Evolutionary conservation across 2,888 invertebrate species (phyloP).

Genomic region (Temnothorax ravouxi): DNA sequence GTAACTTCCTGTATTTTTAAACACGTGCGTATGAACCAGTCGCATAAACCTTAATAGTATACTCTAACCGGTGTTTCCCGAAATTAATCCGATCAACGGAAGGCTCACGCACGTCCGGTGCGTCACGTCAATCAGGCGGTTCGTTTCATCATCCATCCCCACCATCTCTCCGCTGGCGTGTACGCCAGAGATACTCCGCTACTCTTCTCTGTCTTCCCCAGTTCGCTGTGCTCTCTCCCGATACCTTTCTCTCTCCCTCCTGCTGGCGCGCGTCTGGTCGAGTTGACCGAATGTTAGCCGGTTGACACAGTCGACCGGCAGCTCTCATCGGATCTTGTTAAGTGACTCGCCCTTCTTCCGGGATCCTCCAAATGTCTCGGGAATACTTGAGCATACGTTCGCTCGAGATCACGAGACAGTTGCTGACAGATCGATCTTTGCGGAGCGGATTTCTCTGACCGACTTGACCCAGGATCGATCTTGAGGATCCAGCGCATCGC

Average conservation of each 20-base stretch:
- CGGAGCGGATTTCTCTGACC: not conserved
- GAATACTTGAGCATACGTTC: slow-evolving; percentile 10
- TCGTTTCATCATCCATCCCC: slow-evolving; percentile 71
- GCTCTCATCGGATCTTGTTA: slow-evolving; percentile 52
- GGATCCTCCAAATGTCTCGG: slow-evolving; percentile 53
- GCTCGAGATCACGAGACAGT: slow-evolving; percentile 25
- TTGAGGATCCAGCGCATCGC: not conserved
- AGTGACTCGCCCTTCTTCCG: not conserved
- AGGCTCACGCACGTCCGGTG: slow-evolving; percentile 47
- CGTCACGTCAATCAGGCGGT: slow-evolving; percentile 67
- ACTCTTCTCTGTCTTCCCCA: slow-evolving; percentile 8
- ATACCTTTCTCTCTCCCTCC: slow-evolving; percentile 26
- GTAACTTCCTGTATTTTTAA: not conserved
- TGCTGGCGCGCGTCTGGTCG: slow-evolving; percentile 19
- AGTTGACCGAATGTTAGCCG: slow-evolving; percentile 49
- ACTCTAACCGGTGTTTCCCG: not conserved
- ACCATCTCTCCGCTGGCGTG: not conserved
- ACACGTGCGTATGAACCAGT: not conserved
- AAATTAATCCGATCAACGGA: slow-evolving; percentile 16
- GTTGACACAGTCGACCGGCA: slow-evolving; percentile 47
- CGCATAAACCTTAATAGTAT: not conserved
- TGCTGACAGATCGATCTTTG: not conserved
- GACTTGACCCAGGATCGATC: not conserved
- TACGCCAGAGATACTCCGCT: not conserved
- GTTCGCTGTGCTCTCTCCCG: slow-evolving; percentile 1